These are phyloP conservation scores for Podarcis muralis DNA, from an alignment of 2,113 vertebrate species.

Conservation along the genomic window DNA sequence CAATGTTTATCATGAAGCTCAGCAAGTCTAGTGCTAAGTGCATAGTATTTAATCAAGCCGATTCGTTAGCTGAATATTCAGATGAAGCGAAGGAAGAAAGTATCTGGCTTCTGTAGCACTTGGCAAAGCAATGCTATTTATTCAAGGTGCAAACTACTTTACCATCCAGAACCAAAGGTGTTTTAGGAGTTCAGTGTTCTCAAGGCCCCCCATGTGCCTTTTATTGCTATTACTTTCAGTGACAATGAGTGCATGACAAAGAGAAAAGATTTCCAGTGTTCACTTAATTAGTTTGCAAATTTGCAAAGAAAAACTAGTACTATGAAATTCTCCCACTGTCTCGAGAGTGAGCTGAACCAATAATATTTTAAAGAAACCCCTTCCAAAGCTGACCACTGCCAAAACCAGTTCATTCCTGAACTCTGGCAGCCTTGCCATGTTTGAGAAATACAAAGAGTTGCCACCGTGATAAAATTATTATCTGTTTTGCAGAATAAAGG, in stretches of 20 bases:
- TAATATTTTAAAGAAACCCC: not conserved
- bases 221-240: not conserved
- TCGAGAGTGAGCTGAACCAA: not conserved
- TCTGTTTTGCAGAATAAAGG: not conserved
- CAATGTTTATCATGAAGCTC: not conserved
- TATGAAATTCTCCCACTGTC: not conserved
- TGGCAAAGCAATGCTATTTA: not conserved
- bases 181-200: not conserved
- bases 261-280: not conserved
- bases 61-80: not conserved
- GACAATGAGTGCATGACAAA: not conserved
- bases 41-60: not conserved
- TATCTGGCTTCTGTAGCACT: not conserved
- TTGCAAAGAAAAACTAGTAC: not conserved
- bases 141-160: not conserved
- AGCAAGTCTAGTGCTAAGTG: not conserved
- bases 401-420: rapidly evolving
- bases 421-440: not conserved
- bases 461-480: not conserved
- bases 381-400: constrained; percentile 2
- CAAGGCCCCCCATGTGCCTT: not conserved
- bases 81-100: not conserved
- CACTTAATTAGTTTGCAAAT: not conserved
- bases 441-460: not conserved
- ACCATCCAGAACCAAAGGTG: not conserved